Evolutionary conservation across 2,113 vertebrate species (phyloP).

Genomic region (Coturnix japonica): DNA sequence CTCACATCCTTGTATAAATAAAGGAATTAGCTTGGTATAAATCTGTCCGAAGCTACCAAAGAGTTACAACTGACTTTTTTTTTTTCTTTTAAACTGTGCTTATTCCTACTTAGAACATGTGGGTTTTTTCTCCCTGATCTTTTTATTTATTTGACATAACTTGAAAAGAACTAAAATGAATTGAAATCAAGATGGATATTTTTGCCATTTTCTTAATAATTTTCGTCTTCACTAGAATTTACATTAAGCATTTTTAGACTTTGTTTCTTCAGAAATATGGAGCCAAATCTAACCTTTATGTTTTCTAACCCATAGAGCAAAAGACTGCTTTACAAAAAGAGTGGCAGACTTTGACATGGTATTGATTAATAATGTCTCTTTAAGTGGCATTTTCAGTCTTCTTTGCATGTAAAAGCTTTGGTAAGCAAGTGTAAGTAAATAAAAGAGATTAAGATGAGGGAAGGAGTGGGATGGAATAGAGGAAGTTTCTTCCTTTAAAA

Average conservation of each 20-base stretch:
- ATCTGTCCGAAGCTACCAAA: background rate
- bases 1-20: slow-evolving; percentile 31
- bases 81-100: background rate
- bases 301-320: background rate
- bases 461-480: background rate
- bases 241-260: background rate
- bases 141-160: background rate
- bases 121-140: background rate
- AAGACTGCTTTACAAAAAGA: background rate
- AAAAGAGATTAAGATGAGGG: background rate
- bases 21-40: slow-evolving; percentile 10
- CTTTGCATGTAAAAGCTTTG: background rate
- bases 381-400: background rate
- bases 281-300: background rate
- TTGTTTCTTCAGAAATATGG: background rate
- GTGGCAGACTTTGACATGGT: background rate
- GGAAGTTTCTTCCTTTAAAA: background rate
- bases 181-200: background rate
- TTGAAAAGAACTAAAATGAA: background rate
- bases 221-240: background rate
- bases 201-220: background rate
- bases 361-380: background rate
- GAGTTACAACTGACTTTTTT: background rate
- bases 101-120: background rate
- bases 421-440: background rate